These are phyloP conservation scores for Melitaea cinxia DNA, from an alignment of 1,140 invertebrate species.

Conservation along the genomic window DNA sequence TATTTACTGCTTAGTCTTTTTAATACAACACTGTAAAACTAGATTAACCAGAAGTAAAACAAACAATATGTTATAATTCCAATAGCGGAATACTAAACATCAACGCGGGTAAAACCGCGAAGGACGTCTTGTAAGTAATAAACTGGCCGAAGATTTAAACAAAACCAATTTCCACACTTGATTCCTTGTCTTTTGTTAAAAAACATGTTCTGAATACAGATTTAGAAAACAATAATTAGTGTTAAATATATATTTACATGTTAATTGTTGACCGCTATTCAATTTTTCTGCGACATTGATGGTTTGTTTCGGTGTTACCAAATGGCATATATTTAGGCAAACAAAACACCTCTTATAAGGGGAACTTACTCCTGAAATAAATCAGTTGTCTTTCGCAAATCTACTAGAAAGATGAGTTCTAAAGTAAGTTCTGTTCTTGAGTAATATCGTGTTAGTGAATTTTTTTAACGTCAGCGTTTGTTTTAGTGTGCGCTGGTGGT, in stretches of 20 bases:
- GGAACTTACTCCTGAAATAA: slow-evolving; percentile 57
- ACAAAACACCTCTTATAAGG: slow-evolving; percentile 72
- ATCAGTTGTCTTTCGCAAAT: slow-evolving; percentile 69
- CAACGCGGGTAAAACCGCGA: too few species aligned
- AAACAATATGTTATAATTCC: too few species aligned
- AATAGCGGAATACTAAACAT: too few species aligned
- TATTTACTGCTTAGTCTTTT: too few species aligned
- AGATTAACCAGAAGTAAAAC: too few species aligned
- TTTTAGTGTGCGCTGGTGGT: slow-evolving; percentile 44
- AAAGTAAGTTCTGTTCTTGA: slow-evolving; percentile 62
- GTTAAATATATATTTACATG: slow-evolving; percentile 75
- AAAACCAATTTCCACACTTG: slow-evolving; percentile 56
- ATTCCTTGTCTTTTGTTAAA: slow-evolving; percentile 62
- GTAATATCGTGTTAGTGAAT: background rate
- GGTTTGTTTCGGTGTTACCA: slow-evolving; percentile 77
- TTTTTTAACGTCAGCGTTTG: slow-evolving; percentile 30
- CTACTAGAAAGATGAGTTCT: slow-evolving; percentile 70
- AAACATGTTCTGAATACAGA: slow-evolving; percentile 67
- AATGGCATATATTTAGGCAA: slow-evolving; percentile 71
- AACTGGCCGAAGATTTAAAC: slow-evolving; percentile 49
- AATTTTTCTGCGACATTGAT: slow-evolving; percentile 75
- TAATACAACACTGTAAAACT: too few species aligned
- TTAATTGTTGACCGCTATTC: slow-evolving; percentile 76
- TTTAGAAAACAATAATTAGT: slow-evolving; percentile 52
- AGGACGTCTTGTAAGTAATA: slow-evolving; percentile 50